phyloP scores from a whole-genome alignment of 2,113 vertebrate species.

The Cochlearius cochlearius region DNA sequence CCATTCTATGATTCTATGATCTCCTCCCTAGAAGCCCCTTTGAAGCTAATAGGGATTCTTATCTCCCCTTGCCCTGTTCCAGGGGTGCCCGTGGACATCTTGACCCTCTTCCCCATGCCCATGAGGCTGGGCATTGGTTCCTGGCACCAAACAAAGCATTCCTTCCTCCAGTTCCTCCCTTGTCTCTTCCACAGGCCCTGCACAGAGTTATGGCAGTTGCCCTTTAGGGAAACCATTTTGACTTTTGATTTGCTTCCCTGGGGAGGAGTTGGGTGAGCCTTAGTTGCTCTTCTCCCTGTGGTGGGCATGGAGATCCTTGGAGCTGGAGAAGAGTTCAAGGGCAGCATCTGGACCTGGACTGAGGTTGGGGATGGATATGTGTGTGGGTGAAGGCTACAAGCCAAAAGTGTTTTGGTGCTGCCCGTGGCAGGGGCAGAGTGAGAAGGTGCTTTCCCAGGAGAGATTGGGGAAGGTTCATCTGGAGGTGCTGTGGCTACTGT shows the following conservation, averaged over 20 bases:
- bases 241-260: background rate
- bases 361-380: background rate
- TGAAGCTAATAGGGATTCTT: background rate
- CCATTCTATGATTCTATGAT: background rate
- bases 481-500: background rate
- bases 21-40: background rate
- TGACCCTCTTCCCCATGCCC: background rate
- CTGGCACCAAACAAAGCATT: background rate
- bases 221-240: background rate
- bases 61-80: background rate
- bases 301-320: background rate
- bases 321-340: background rate
- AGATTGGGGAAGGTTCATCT: background rate
- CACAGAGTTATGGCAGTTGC: background rate
- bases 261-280: background rate
- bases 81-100: background rate
- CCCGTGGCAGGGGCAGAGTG: background rate
- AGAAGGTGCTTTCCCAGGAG: background rate
- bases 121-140: background rate
- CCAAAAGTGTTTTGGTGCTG: background rate
- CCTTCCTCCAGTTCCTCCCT: background rate
- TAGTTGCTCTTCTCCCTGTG: background rate
- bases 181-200: background rate
- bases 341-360: fast-evolving
- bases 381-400: background rate